phyloP scores from a whole-genome alignment of 2,888 invertebrate genomes.

The Spilarctia lutea region DNA sequence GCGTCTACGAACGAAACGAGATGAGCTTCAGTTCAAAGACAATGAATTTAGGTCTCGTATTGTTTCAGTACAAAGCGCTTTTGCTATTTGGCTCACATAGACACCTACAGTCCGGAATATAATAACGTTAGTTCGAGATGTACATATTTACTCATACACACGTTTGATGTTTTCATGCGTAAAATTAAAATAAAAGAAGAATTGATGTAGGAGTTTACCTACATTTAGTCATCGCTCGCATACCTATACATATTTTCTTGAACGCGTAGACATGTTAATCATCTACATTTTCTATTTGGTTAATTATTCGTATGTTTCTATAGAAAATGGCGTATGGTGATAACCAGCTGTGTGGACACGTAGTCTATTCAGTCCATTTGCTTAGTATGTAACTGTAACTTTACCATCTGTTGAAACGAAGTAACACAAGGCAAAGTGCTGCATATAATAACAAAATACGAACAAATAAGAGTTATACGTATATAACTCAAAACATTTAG shows the following conservation, averaged over 20 bases:
- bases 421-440: background rate
- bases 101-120: constrained; percentile 3
- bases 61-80: constrained; percentile 12
- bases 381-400: background rate
- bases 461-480: background rate
- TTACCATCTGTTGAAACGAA: background rate
- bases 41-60: constrained; percentile 14
- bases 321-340: background rate
- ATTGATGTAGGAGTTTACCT: constrained; percentile 3
- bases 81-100: constrained; percentile 1
- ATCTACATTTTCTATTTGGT: background rate
- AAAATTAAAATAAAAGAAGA: background rate
- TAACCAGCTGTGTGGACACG: background rate
- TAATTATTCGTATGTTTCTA: background rate
- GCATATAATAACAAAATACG: background rate
- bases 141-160: constrained; percentile 1
- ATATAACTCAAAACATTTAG: background rate
- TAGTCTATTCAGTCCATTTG: background rate
- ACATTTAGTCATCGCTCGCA: constrained; percentile 1
- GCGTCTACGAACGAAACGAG: constrained; percentile 1
- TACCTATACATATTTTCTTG: background rate
- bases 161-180: constrained; percentile 3
- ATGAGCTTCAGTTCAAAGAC: constrained; percentile 13
- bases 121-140: constrained; percentile 2
- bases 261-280: background rate